A percentile compares a stretch with the other conserved stretches of the same genome.
Conservation (phyloP, 1,140 invertebrate genomes). For the Heliconius himera region DNA sequence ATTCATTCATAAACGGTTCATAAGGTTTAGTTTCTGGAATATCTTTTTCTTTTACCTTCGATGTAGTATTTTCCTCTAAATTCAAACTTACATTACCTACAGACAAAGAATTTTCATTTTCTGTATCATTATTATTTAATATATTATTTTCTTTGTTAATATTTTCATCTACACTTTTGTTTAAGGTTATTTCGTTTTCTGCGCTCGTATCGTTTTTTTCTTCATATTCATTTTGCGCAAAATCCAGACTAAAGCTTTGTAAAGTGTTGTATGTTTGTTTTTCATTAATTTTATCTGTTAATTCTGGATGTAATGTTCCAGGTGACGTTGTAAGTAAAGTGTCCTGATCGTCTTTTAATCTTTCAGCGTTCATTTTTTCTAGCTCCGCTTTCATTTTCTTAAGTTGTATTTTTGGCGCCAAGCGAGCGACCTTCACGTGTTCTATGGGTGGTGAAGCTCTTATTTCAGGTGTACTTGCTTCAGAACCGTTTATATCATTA, state of each 20-base stretch:
- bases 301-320: constrained; percentile 6
- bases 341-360: constrained; percentile 36
- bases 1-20: constrained; percentile 68
- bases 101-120: constrained; percentile 8
- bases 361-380: constrained; percentile 57
- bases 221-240: constrained; percentile 8
- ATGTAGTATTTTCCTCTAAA: constrained; percentile 9
- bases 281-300: constrained; percentile 1
- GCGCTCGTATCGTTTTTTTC: background rate
- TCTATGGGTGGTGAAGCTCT: constrained; percentile 67
- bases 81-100: constrained; percentile 1
- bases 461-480: constrained; percentile 58
- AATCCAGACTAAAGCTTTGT: constrained; percentile 8
- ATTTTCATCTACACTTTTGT: constrained; percentile 9
- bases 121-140: background rate
- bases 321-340: constrained; percentile 4
- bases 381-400: constrained; percentile 78
- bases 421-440: constrained; percentile 68
- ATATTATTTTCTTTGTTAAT: constrained; percentile 3
- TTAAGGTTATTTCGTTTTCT: constrained; percentile 23
- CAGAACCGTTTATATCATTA: constrained; percentile 66
- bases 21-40: constrained; percentile 21
- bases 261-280: background rate
- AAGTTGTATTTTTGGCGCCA: constrained; percentile 79
- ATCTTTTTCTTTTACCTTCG: constrained; percentile 23